Evolutionary conservation across 2,888 invertebrate species (phyloP), one percentile per base, ranked within the genome.

Genomic region (Drosophila niveifrons): DNA sequence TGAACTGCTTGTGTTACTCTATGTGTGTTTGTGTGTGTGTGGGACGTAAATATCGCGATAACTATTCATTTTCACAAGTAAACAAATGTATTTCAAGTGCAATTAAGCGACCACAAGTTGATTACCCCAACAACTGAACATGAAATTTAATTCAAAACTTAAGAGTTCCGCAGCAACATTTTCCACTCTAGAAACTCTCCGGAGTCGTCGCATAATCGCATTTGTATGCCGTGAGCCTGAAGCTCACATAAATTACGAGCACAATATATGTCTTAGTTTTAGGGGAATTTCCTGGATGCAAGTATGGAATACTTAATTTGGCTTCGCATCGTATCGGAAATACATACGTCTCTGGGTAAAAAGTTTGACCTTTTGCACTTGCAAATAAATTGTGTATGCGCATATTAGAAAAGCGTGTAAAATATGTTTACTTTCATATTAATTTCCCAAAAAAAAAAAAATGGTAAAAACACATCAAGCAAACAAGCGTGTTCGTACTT

Each of bases 81-180:
- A 84, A 75, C 79, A 87, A 80, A 78, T 78, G 72, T 52, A 64
- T 72, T 66, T 75, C 53, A 57, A 84, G 85, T 67, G 70, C 55
- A 65, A 65, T 76, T 58, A 66, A 53, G 59, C 41, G 58, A 2
- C 48, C 36, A 51, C 43, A 36, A 68, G 50, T 44, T 63, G 59
- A 29, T 65, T 61, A 39, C n/a, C n/a, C 46, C 15, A 44, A 65
- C 15, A 44, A 65, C 55, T 34, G 39, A 55, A 13, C n/a, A 44
- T 10, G 47, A 17, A 17, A 73, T 53, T 23, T 43, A 50, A 61
- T 56, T 17, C 41, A 48, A 41, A n/a, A 11, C 44, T 31, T 23
- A 41, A 13, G 4, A 13, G 4, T 13, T 13, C 13, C 39, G 6
- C 2, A 39, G 39, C 2, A 34, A 34, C 11, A 34, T 34, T 34